Evolutionary conservation across 2,797 vertebrate species (phyloP), one percentile per base, ranked within the genome.

Genomic region (Gymnoscopelus braueri): DNA sequence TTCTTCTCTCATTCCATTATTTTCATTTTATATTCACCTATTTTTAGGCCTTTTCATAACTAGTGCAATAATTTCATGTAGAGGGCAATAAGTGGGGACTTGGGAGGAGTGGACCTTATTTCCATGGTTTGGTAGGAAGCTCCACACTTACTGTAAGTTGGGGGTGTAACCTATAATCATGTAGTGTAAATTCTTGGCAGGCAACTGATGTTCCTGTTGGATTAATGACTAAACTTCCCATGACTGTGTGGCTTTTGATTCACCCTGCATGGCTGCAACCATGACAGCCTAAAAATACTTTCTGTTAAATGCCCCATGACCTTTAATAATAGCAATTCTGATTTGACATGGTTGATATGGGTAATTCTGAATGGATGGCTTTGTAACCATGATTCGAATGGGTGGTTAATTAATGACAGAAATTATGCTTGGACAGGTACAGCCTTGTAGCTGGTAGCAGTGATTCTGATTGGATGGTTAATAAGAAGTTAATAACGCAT

Each of bases 201-300:
- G 52, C 1, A 64, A 0, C 12, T 74, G 11, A 54, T n/a, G 32
- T 87, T 88, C 84, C 85, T 74, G 73, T 71, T 64, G 14, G 24
- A 19, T 3, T 50, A 62, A 81, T 87, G 88, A 89, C 58, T 82
- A 79, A 84, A 57, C 81, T 83, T 90, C 83, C 82, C 61, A 64
- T 69, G 64, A 78, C 76, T 77, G 29, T 15, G 12, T 5, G 14
- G 67, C 66, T 61, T 59, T 81, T 75, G 60, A 80, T 78, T 82
- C 79, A 79, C 26, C 14, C 12, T 29, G 74, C 44, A 0, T 44
- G 50, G 61, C 69, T 52, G 7, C 48, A 50, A 61, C 66, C 69
- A 13, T 14, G 48, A 59, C 62, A 23, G 26, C 10, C 39, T 55
- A 56, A 26, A 62, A 35, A 29, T 32, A 14, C 29, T 39, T 14